phyloP scores from a whole-genome alignment of 2,888 invertebrate genomes.

The Netelia fuscicornis region DNA sequence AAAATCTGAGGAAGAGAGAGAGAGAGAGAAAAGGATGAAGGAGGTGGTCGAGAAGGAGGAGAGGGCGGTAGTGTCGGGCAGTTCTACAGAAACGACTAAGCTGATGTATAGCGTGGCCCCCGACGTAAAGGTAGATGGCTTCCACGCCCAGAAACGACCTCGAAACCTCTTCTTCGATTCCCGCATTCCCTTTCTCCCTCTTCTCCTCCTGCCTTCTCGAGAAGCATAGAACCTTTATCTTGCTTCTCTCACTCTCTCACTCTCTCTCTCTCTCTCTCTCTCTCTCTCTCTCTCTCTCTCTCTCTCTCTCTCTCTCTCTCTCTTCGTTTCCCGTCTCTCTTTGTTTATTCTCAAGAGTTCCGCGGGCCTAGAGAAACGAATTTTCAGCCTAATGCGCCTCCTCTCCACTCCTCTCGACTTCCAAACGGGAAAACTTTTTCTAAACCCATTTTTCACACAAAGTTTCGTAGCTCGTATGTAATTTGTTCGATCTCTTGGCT shows the following conservation, averaged over 20 bases:
- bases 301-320: neutral
- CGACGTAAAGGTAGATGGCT: conserved; percentile 78
- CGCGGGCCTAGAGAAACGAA: conserved; percentile 51
- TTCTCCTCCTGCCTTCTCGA: neutral
- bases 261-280: no score
- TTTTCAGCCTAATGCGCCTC: conserved; percentile 60
- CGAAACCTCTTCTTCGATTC: conserved; percentile 73
- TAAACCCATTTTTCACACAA: conserved; percentile 54
- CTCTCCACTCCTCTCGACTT: neutral
- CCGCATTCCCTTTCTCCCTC: conserved; percentile 50
- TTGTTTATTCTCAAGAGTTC: conserved; percentile 58
- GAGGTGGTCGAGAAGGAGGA: conserved; percentile 68
- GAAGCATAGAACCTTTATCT: conserved; percentile 12
- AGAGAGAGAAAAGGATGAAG: conserved; percentile 40
- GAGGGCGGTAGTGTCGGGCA: conserved; percentile 69
- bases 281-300: no score
- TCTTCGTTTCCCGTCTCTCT: conserved; percentile 32
- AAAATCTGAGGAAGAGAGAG: conserved; percentile 30
- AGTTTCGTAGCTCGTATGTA: conserved; percentile 43
- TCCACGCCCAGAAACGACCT: conserved; percentile 82
- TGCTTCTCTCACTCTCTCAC: neutral
- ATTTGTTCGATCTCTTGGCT: conserved; percentile 41
- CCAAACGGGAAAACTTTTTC: conserved; percentile 56
- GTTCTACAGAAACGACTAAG: conserved; percentile 68
- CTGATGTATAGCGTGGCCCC: conserved; percentile 69